Conservation (phyloP, 2,113 vertebrate genomes). For the Dicaeum eximium region DNA sequence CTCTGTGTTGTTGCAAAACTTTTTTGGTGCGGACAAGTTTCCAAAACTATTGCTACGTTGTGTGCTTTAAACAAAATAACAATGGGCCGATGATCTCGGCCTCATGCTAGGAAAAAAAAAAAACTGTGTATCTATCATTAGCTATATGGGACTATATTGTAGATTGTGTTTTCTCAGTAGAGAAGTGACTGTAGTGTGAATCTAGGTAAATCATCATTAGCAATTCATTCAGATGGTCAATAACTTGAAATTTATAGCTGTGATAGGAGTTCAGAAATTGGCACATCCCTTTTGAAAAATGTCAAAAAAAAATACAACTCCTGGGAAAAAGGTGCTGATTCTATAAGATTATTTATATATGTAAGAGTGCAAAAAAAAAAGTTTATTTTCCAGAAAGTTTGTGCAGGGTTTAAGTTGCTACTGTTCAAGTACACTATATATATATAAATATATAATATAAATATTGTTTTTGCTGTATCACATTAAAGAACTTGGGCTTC, state of each 20-base stretch:
- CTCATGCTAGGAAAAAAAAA: conserved; percentile 79
- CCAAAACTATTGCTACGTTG: conserved; percentile 86
- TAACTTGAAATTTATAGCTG: conserved; percentile 84
- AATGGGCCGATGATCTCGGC: conserved; percentile 70
- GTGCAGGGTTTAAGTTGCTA: conserved; percentile 79
- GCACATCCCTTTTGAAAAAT: conserved; percentile 79
- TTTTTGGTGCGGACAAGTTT: conserved; percentile 86
- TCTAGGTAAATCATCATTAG: conserved; percentile 87
- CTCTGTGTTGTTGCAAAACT: conserved; percentile 85
- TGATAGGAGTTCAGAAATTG: conserved; percentile 84
- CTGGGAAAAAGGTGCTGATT: conserved; percentile 88
- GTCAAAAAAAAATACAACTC: conserved; percentile 75
- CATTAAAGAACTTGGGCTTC: conserved; percentile 75
- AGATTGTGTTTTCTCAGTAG: conserved; percentile 91
- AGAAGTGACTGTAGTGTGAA: conserved; percentile 89
- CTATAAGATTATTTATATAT: conserved; percentile 83
- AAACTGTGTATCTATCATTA: conserved; percentile 91
- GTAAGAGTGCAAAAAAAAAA: conserved; percentile 74
- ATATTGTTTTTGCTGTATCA: conserved; percentile 75
- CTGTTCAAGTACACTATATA: conserved; percentile 71
- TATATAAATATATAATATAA: conserved; percentile 68
- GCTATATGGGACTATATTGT: conserved; percentile 86
- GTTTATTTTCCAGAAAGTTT: conserved; percentile 79
- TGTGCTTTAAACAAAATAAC: conserved; percentile 84
- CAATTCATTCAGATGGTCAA: conserved; percentile 86